Conservation (phyloP, 2,797 vertebrate genomes). For the Thamnophis elegans region DNA sequence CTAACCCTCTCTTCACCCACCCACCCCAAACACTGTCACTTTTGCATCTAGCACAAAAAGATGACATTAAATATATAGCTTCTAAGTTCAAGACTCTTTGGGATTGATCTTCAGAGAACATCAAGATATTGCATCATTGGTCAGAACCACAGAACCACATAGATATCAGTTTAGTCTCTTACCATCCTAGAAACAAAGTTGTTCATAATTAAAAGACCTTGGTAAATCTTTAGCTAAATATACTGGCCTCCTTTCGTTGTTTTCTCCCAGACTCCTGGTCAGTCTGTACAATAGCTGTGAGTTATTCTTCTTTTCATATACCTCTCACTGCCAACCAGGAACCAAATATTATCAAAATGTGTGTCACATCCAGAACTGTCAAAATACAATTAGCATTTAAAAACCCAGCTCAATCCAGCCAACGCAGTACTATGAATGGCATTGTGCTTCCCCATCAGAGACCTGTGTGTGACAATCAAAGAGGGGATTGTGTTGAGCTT, state of each 20-base stretch:
- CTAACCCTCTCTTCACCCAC: background rate
- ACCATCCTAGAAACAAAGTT: background rate
- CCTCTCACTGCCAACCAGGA: conserved; percentile 39
- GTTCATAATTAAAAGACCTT: background rate
- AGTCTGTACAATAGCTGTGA: background rate
- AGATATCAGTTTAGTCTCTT: background rate
- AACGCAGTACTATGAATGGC: background rate
- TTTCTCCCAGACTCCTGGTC: background rate
- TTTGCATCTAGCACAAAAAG: background rate
- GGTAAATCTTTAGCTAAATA: fast-evolving
- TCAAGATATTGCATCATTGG: background rate
- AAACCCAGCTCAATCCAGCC: conserved; percentile 28
- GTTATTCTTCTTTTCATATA: conserved; percentile 4
- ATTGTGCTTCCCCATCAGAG: background rate
- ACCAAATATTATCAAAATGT: conserved; percentile 49
- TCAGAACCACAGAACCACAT: background rate
- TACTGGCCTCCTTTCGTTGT: background rate
- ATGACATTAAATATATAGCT: background rate
- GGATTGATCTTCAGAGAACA: background rate
- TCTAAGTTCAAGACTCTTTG: background rate
- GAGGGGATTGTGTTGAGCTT: background rate
- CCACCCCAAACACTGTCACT: background rate
- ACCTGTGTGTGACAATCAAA: fast-evolving
- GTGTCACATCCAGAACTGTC: conserved; percentile 43
- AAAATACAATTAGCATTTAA: conserved; percentile 64